Evolutionary conservation across 2,888 invertebrate species (phyloP).

Genomic region (Sicus ferrugineus): DNA sequence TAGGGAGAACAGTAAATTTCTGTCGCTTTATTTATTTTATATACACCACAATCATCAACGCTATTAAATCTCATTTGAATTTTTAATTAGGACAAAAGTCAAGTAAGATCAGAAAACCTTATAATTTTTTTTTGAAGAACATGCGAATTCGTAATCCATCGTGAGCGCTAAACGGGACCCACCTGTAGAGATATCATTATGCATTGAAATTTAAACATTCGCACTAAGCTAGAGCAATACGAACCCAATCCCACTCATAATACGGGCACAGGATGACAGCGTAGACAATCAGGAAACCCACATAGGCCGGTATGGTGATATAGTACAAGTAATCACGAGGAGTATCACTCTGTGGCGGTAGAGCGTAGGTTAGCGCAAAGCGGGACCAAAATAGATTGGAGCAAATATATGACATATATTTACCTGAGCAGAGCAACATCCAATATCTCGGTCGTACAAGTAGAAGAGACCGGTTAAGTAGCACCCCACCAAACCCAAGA

Average conservation of each 20-base stretch:
- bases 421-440: not conserved
- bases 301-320: slow-evolving; percentile 7
- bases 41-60: no score
- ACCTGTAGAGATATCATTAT: not conserved
- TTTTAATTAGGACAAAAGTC: no score
- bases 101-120: no score
- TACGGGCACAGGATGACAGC: slow-evolving; percentile 32
- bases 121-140: no score
- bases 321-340: not conserved
- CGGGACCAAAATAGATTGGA: not conserved
- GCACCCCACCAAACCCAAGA: slow-evolving; percentile 28
- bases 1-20: no score
- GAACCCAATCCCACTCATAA: slow-evolving; percentile 40
- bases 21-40: no score
- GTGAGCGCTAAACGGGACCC: not conserved
- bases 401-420: not conserved
- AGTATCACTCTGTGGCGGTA: not conserved
- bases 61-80: no score
- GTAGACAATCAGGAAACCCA: slow-evolving; percentile 22
- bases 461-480: slow-evolving; percentile 27
- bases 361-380: no score
- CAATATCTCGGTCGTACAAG: slow-evolving; percentile 1
- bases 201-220: not conserved
- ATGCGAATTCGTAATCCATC: no score
- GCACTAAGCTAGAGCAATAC: not conserved